A percentile compares a stretch with the other conserved stretches of the same genome.
Evolutionary conservation across 1,140 invertebrate species (phyloP).

Genomic region (Colletes latitarsis): DNA sequence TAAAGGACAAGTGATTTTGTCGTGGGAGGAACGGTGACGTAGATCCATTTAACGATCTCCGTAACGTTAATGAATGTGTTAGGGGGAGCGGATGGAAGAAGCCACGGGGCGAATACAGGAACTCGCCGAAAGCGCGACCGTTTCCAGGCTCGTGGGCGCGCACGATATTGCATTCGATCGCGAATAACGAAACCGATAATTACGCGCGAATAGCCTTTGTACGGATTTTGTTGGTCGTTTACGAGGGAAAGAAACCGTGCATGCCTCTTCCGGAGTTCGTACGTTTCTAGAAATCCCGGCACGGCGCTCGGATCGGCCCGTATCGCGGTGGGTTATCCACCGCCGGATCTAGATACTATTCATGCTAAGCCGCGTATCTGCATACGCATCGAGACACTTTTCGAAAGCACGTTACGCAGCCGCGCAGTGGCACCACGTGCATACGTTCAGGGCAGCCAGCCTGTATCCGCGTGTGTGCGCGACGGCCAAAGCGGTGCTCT

Average conservation of each 20-base stretch:
- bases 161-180: no score
- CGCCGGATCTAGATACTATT: constrained; percentile 54
- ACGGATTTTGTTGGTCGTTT: background rate
- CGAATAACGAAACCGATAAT: background rate
- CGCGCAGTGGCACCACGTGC: constrained; percentile 29
- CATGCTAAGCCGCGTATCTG: constrained; percentile 52
- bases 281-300: constrained; percentile 26
- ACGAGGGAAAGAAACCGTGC: background rate
- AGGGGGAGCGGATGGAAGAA: constrained; percentile 26
- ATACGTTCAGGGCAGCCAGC: constrained; percentile 9
- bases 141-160: background rate
- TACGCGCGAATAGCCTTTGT: background rate
- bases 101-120: background rate
- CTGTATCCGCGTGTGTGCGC: constrained; percentile 32
- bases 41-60: constrained; percentile 36
- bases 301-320: constrained; percentile 10
- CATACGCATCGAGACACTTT: constrained; percentile 61
- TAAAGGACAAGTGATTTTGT: constrained; percentile 35
- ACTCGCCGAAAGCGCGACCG: background rate
- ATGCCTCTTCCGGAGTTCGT: constrained; percentile 6
- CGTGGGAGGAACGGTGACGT: constrained; percentile 31
- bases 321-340: constrained; percentile 42
- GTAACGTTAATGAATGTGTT: constrained; percentile 39
- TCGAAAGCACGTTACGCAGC: constrained; percentile 51
- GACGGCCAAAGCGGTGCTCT: background rate